Percentiles rank a stretch among this genome's conserved stretches.
Evolutionary conservation across 2,888 invertebrate genomes (phyloP).

Genomic region (Apomyelois bistriatella): DNA sequence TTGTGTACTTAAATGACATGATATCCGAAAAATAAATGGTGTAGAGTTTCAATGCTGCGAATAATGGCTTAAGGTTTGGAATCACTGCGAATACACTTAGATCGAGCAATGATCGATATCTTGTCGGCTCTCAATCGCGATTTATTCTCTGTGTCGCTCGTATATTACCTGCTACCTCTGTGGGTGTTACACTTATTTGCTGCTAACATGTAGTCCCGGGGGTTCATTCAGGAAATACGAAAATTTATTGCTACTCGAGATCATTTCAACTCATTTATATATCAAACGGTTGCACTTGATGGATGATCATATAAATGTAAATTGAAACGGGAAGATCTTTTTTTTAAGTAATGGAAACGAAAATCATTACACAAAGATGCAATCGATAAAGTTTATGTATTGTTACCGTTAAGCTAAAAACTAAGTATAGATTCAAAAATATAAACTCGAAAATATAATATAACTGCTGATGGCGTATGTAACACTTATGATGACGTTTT

Average conservation of each 20-base stretch:
- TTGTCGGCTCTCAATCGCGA: constrained; percentile 42
- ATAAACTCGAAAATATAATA: no score
- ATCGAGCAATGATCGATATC: constrained; percentile 48
- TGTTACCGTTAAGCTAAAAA: no score
- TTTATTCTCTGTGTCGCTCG: constrained; percentile 44
- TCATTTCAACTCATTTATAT: not conserved
- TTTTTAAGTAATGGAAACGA: no score
- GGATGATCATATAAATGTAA: not conserved
- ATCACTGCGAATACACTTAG: constrained; percentile 14
- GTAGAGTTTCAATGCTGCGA: not conserved
- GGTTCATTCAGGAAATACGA: not conserved
- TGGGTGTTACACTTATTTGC: constrained; percentile 34
- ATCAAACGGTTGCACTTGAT: not conserved
- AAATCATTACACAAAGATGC: no score
- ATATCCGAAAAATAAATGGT: constrained; percentile 23
- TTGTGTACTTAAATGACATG: no score
- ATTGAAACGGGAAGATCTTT: no score
- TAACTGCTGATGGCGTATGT: no score
- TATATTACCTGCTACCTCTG: constrained; percentile 48
- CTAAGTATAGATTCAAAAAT: no score
- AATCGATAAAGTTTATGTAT: not conserved
- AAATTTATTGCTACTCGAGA: not conserved
- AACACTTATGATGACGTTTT: no score
- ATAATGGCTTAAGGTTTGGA: not conserved
- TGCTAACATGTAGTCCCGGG: not conserved